Conservation (phyloP, 2,888 invertebrate genomes). For the Agonopterix alstromeriana region DNA sequence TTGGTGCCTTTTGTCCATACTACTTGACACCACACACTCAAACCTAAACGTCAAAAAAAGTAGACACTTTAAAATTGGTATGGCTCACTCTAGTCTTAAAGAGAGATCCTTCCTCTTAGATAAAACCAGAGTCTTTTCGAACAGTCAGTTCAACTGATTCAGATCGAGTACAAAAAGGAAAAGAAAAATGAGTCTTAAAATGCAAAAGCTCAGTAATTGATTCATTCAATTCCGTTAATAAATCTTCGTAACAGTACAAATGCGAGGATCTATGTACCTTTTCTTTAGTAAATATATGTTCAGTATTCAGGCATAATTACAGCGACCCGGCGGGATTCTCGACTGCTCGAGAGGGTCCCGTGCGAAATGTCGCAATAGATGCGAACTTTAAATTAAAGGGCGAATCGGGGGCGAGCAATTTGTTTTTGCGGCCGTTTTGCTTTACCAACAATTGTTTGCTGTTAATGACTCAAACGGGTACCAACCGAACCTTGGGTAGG, state of each 20-base stretch:
- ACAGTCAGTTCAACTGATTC: no score
- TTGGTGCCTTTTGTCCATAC: no score
- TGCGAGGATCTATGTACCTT: background rate
- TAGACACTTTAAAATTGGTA: no score
- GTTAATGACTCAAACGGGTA: no score
- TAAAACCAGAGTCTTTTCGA: no score
- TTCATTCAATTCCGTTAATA: slow-evolving; percentile 6
- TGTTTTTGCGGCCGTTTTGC: slow-evolving; percentile 11
- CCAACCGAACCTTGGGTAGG: no score
- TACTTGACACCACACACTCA: no score
- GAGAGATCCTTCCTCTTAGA: no score
- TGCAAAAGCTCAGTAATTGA: slow-evolving; percentile 4
- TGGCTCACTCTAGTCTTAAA: no score
- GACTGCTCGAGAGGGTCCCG: slow-evolving; percentile 17
- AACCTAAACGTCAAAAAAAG: no score
- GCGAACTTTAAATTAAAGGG: slow-evolving; percentile 36
- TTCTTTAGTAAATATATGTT: background rate
- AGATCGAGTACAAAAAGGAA: background rate
- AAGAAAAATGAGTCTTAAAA: background rate
- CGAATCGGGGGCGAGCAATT: slow-evolving; percentile 24
- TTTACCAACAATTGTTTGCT: background rate
- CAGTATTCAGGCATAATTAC: slow-evolving; percentile 23
- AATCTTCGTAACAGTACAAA: slow-evolving; percentile 6
- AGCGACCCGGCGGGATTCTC: slow-evolving; percentile 10
- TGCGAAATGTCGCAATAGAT: slow-evolving; percentile 32